These are phyloP conservation scores for Cerastoderma edule DNA, from an alignment of 2,888 invertebrate species.

Conservation along the genomic window DNA sequence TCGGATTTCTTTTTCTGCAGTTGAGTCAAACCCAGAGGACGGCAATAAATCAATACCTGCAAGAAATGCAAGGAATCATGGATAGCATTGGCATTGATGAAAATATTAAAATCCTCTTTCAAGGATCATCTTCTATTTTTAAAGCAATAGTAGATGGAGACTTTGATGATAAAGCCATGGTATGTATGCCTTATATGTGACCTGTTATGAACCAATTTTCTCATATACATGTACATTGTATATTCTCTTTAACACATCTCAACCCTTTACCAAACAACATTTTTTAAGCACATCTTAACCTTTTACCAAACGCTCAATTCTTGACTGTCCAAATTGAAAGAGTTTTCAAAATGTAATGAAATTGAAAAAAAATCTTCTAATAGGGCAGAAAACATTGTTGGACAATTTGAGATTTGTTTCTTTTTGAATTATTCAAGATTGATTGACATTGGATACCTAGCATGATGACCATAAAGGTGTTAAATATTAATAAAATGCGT, in stretches of 20 bases:
- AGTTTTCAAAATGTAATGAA: too few relatives aligned
- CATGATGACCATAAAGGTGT: too few relatives aligned
- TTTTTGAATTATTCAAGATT: too few relatives aligned
- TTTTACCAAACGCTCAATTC: background rate
- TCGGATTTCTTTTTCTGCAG: background rate
- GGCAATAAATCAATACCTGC: background rate
- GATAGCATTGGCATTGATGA: background rate
- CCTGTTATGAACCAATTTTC: too few relatives aligned
- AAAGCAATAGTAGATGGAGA: conserved; percentile 7
- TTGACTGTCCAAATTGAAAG: too few relatives aligned
- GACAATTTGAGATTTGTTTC: background rate
- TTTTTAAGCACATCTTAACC: background rate
- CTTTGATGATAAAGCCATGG: background rate
- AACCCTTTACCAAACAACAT: background rate
- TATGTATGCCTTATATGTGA: too few relatives aligned
- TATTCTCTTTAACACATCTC: background rate
- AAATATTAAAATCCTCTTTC: conserved; percentile 1
- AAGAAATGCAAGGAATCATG: background rate
- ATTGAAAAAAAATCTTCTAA: too few relatives aligned
- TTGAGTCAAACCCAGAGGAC: background rate
- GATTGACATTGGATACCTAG: too few relatives aligned
- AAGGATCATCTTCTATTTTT: background rate
- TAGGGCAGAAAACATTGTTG: background rate
- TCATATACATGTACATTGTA: too few relatives aligned
- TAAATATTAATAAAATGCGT: too few relatives aligned